Evolutionary conservation across 2,113 vertebrate species (phyloP).

Genomic region (Crotalus tigris): DNA sequence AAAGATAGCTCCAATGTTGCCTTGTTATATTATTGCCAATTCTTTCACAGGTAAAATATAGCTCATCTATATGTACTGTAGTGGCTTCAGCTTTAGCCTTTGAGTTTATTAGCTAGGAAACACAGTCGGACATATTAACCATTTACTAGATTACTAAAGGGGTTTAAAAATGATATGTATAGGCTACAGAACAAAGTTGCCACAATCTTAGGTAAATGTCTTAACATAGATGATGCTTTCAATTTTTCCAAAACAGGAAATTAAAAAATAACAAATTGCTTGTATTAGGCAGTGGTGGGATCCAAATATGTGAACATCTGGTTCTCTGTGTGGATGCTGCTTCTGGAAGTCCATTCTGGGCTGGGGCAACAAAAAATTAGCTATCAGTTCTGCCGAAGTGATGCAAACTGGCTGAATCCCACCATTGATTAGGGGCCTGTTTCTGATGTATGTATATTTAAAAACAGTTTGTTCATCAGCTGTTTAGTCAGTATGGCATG

Average conservation of each 20-base stretch:
- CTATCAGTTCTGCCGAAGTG: too few relatives aligned
- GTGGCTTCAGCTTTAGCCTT: not conserved
- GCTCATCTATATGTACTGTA: not conserved
- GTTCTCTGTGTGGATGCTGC: too few relatives aligned
- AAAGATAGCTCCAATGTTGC: not conserved
- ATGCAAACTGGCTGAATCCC: too few relatives aligned
- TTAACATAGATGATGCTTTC: not conserved
- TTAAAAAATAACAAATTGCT: slow-evolving; percentile 43
- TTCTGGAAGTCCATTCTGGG: too few relatives aligned
- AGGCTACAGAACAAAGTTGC: not conserved
- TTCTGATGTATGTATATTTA: slow-evolving; percentile 52
- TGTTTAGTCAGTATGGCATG: slow-evolving; percentile 47
- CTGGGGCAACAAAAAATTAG: too few relatives aligned
- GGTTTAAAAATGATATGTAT: not conserved
- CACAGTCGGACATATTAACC: not conserved
- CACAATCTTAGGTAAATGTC: not conserved
- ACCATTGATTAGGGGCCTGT: not conserved
- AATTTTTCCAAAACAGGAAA: slow-evolving; percentile 26
- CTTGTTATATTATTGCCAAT: not conserved
- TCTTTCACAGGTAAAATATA: not conserved
- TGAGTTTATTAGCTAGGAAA: not conserved
- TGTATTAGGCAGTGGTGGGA: slow-evolving; percentile 6
- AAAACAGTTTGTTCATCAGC: slow-evolving; percentile 38
- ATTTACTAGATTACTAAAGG: not conserved
- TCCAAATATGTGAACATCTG: too few relatives aligned